Conservation (phyloP, 2,113 vertebrate genomes). For the Aplodontia rufa region DNA sequence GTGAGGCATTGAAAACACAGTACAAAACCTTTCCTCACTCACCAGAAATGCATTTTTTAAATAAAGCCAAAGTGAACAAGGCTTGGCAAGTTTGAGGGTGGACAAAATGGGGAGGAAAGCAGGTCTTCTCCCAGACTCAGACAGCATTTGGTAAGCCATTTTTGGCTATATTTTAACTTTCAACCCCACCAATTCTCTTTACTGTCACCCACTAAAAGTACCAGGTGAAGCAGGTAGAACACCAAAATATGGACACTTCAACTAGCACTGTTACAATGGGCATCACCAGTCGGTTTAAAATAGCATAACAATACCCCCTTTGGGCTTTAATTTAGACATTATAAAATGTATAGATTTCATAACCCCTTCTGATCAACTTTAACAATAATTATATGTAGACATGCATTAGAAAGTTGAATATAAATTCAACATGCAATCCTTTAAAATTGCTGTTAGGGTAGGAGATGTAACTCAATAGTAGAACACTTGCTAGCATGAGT, state of each 20-base stretch:
- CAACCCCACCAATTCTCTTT: constrained; percentile 27
- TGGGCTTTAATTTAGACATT: constrained; percentile 35
- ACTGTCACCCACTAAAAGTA: neutral
- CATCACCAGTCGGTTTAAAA: neutral
- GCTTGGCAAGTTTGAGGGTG: constrained; percentile 71
- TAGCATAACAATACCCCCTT: neutral
- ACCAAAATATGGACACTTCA: neutral
- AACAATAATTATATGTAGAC: neutral
- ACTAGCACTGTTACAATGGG: neutral
- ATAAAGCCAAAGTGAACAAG: constrained; percentile 77
- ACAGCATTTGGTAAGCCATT: constrained; percentile 42
- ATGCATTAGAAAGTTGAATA: constrained; percentile 1
- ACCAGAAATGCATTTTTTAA: constrained; percentile 78
- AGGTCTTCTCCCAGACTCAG: constrained; percentile 6
- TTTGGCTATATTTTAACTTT: constrained; percentile 41
- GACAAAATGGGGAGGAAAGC: constrained; percentile 51
- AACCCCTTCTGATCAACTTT: neutral
- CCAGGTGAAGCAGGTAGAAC: neutral
- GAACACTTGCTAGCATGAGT: neutral
- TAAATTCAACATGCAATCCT: neutral
- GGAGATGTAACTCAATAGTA: neutral
- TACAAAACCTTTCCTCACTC: constrained; percentile 78
- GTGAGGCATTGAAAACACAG: constrained; percentile 80
- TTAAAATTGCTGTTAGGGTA: constrained; percentile 49
- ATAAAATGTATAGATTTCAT: neutral